Base-by-base conservation (phyloP, 2,797 vertebrate genomes). In the Eutrigla gurnardus region DNA sequence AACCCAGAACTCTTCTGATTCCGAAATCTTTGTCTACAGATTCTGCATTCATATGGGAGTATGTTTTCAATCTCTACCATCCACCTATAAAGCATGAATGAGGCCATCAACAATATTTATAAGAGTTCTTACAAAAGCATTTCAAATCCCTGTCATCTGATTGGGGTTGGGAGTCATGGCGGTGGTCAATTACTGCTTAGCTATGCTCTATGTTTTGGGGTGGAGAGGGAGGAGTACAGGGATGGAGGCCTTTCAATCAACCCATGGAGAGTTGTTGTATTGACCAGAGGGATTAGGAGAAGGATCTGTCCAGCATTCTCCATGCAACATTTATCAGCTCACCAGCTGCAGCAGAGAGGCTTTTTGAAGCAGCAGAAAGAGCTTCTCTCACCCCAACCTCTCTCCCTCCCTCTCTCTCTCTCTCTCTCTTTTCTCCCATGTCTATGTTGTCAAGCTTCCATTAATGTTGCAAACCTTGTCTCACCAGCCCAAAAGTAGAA, bases 311-410 rank as follows among this genome's bases (percentile, higher is more conserved):
- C 72, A 55, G 70, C 80, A 84, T 82, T 65, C 76, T 47, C 62
- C 59, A 83, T 86, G 82, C 75, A 91, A 86, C 70, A 88, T 90
- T 88, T 75, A 88, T 88, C 86, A 85, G 75, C 59, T 86, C 71
- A 42, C 59, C 66, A 74, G 81, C 82, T 82, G 86, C 74, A 87
- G 83, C 70, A 70, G 79, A 76, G 43, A 69, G 36, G 14, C 73
- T 25, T 25, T 25, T 25, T 25, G 25, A 25, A 25, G 25, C 25
- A 25, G 25, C 25, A 25, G 25, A 25, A 25, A 25, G 25, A 25
- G 25, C 25, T 25, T 25, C 25, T 25, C 25, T 25, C 25, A 25
- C 25, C 25, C 25, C 25, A 25, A 25, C 25, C 25, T 25, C 25
- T 25, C 25, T 25, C 25, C 25, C 25, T 25, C 25, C 25, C 25